Percentiles rank a stretch among this genome's conserved stretches.
These are phyloP conservation scores for Lepidostoma basale DNA, from an alignment of 1,140 invertebrate genomes.

Conservation along the genomic window DNA sequence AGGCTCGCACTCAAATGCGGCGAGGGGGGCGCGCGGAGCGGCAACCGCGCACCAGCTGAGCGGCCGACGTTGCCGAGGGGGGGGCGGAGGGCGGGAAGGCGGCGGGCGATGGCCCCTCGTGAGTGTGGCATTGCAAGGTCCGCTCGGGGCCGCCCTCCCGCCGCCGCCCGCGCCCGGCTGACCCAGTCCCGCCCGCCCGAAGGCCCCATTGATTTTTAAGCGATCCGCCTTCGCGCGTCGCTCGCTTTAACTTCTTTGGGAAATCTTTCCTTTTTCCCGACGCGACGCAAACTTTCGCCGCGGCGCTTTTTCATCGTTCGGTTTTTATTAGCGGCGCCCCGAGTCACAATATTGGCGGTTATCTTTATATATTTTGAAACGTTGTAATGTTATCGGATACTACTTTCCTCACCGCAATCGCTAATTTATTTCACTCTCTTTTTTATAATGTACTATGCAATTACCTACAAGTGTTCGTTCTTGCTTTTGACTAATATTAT, in stretches of 20 bases:
- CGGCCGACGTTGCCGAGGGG: constrained; percentile 47
- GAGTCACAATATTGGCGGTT: no score
- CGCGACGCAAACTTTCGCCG: constrained; percentile 28
- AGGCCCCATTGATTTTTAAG: constrained; percentile 40
- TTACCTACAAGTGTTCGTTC: no score
- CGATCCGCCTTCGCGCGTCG: constrained; percentile 38
- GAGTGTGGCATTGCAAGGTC: constrained; percentile 61
- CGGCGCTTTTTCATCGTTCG: constrained; percentile 5
- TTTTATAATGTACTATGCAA: no score
- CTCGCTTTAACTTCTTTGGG: constrained; percentile 21
- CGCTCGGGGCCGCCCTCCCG: constrained; percentile 50
- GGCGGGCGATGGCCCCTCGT: constrained; percentile 56
- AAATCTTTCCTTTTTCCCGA: constrained; percentile 28
- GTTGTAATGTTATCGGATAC: no score
- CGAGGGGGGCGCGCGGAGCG: constrained; percentile 13
- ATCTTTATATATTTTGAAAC: no score
- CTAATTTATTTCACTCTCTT: no score
- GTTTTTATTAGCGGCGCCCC: constrained; percentile 1
- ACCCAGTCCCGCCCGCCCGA: constrained; percentile 26
- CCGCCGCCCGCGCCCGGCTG: constrained; percentile 19
- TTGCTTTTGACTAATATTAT: no score
- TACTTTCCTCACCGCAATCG: no score
- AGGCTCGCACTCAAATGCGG: constrained; percentile 20
- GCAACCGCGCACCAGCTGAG: constrained; percentile 47
- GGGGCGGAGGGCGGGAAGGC: constrained; percentile 33